Conservation (phyloP, 2,113 vertebrate species). For the Capricornis sumatraensis region DNA sequence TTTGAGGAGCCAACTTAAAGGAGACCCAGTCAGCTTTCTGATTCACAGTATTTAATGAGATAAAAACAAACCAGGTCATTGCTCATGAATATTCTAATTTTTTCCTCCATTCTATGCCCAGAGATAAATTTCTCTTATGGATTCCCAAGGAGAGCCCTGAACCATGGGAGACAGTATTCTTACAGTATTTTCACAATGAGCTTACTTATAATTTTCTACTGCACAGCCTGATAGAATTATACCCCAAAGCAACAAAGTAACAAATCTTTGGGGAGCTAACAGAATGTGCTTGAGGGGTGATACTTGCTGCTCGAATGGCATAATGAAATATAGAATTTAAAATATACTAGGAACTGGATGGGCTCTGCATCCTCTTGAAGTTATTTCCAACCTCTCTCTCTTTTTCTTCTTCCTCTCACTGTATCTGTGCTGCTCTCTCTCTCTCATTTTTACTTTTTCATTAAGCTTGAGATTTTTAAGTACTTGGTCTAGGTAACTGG, state of each 20-base stretch:
- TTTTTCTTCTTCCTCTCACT: background rate
- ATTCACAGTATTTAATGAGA: constrained; percentile 25
- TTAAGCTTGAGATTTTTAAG: background rate
- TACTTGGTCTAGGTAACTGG: background rate
- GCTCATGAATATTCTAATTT: constrained; percentile 16
- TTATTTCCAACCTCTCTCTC: background rate
- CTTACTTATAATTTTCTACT: background rate
- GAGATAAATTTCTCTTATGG: background rate
- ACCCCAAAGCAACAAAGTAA: constrained; percentile 40
- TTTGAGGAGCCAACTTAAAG: constrained; percentile 34
- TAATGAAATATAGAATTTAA: constrained; percentile 14
- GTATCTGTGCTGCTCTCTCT: background rate
- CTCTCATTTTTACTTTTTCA: background rate
- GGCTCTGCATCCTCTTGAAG: background rate
- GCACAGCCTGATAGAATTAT: background rate
- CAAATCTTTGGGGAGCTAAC: constrained; percentile 41
- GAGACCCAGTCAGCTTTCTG: background rate
- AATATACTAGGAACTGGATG: background rate
- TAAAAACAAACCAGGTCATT: background rate
- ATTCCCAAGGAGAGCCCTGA: background rate
- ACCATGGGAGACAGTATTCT: background rate
- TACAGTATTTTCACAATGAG: background rate
- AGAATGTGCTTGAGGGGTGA: background rate
- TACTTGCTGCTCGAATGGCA: background rate
- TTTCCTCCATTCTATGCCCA: background rate